Evolutionary conservation across 2,888 invertebrate genomes (phyloP).

Genomic region (Schizotus pectinicornis): DNA sequence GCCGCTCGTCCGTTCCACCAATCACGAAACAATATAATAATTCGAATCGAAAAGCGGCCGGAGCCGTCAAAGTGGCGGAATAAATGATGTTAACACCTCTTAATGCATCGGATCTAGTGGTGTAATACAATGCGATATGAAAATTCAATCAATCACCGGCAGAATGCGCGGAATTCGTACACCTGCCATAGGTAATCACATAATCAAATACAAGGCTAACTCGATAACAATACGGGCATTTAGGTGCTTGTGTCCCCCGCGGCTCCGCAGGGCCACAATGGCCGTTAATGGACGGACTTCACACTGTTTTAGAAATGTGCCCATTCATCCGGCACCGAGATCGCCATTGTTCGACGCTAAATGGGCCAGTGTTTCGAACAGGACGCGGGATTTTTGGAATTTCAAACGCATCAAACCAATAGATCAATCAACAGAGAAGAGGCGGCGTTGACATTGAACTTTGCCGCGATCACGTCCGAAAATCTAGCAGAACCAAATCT

Average conservation of each 20-base stretch:
- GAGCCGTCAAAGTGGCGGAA: conserved; percentile 5
- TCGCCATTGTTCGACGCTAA: conserved; percentile 43
- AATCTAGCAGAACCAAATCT: background rate
- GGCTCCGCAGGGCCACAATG: conserved; percentile 43
- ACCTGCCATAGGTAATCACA: conserved; percentile 55
- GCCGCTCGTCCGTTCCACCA: background rate
- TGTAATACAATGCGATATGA: conserved; percentile 37
- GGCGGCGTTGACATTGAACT: background rate
- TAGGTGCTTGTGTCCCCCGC: conserved; percentile 45
- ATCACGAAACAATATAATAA: background rate
- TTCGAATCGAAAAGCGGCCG: too few relatives aligned
- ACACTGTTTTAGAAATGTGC: conserved; percentile 59
- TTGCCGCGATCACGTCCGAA: too few relatives aligned
- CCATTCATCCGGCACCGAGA: conserved; percentile 50
- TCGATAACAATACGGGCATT: conserved; percentile 57
- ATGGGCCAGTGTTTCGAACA: conserved; percentile 34
- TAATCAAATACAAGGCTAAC: conserved; percentile 56
- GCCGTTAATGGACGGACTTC: conserved; percentile 55
- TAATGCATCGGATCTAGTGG: conserved; percentile 34
- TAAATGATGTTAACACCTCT: conserved; percentile 47
- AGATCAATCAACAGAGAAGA: background rate
- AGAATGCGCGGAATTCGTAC: conserved; percentile 52
- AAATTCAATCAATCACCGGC: conserved; percentile 49
- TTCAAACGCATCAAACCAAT: background rate
- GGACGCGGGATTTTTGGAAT: conserved; percentile 13